Conservation (phyloP, 2,888 invertebrate genomes). For the Criorhina ranunculi region DNA sequence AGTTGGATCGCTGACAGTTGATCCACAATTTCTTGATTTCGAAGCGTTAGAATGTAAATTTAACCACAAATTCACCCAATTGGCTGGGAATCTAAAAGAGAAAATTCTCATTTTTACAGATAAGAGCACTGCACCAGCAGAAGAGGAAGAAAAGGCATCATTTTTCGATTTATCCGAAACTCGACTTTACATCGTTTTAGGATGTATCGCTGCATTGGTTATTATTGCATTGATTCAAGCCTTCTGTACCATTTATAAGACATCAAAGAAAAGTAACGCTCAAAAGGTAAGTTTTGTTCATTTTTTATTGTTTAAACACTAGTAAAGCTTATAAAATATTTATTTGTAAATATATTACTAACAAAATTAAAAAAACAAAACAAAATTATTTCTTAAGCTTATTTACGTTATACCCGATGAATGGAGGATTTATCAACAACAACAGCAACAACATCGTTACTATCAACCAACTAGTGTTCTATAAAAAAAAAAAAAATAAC, state of each 20-base stretch:
- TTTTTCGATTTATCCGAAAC: constrained; percentile 89
- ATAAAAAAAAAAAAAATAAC: constrained; percentile 77
- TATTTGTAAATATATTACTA: not conserved
- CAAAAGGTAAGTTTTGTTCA: constrained; percentile 88
- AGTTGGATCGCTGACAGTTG: constrained; percentile 92
- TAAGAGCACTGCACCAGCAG: constrained; percentile 78
- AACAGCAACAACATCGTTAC: constrained; percentile 84
- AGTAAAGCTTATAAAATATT: not conserved
- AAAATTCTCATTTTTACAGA: constrained; percentile 18
- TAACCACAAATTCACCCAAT: too few species aligned
- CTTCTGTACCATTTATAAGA: constrained; percentile 91
- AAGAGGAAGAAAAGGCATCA: constrained; percentile 84
- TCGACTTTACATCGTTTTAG: constrained; percentile 92
- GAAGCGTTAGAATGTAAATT: constrained; percentile 89
- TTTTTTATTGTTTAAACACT: not conserved
- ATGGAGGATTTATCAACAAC: constrained; percentile 84
- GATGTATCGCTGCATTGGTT: constrained; percentile 91
- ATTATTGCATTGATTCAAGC: constrained; percentile 93
- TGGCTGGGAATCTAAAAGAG: too few species aligned
- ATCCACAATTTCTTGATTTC: constrained; percentile 92
- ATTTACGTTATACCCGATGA: constrained; percentile 85
- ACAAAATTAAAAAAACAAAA: constrained; percentile 34
- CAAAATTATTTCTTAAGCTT: constrained; percentile 82
- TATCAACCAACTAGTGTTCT: constrained; percentile 84
- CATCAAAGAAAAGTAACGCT: constrained; percentile 86